Evolutionary conservation across 2,797 vertebrate genomes (phyloP), one percentile per base, ranked within the genome.

Genomic region (Passerculus sandwichensis): DNA sequence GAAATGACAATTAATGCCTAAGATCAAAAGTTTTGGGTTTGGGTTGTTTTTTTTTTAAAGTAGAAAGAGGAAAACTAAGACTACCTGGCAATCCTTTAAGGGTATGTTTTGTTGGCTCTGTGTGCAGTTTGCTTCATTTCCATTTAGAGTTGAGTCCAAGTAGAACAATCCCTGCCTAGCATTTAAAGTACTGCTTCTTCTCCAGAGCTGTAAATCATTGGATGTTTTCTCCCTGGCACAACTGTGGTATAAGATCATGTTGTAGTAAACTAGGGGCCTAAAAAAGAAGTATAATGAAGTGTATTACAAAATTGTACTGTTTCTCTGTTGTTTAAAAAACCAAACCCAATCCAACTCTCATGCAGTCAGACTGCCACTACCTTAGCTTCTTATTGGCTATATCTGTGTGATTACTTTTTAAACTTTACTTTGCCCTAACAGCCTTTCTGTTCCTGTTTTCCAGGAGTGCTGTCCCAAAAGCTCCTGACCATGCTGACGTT

Each of bases 381-480:
- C 17, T 69, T 47, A 40, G 8, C 78, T 88, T 91, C 12, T 60
- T 76, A 25, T 30, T 88, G 14, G n/a, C 50, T 72, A 0, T 69
- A 21, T 72, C 12, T 70, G 1, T 81, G 22, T 26, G 23, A 53
- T 75, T 48, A 44, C 5, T 21, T 77, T 54, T 92, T 72, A 45
- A 42, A 29, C 21, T n/a, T 13, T 40, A 25, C 27, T 88, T 87
- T 59, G 23, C 16, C 56, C 56, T 66, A 53, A 60, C 67, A 67
- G 47, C 11, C 2, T 59, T 89, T 93, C 34, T 96, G 8, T 79
- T 96, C 45, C 87, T 83, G 57, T 83, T 11, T 59, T 94, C 45
- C 97, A 99, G 99, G 97, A 85, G 74, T 92, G 36, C 40, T 98
- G n/a, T 91, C 96, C n/a, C 91, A 75, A 85, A 98, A 97, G 91